Base-by-base conservation (phyloP, 2,888 invertebrate genomes). In the Stenotaenia linearis region DNA sequence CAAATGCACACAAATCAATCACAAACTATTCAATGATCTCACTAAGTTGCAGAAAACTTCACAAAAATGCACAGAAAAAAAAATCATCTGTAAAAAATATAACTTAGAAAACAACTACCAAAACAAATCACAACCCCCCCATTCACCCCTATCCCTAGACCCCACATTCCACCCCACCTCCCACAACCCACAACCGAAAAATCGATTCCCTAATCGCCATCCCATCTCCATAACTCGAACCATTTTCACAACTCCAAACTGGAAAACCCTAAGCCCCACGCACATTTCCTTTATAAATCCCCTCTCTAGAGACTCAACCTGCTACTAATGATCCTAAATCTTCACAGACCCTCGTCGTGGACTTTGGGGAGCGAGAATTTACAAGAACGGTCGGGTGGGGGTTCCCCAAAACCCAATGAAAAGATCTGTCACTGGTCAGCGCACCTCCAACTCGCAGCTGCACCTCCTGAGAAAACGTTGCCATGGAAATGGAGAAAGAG, bases 401-500 rank as follows among this genome's bases (percentile, higher is more conserved):
- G 12, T 23, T 69, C n/a, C 69, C 69, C 69, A 12, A 28, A 69
- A 25, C n/a, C 25, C 69, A 28, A 69, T 69, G 69, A 69, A 69
- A 69, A 69, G 69, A 69, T 69, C 28, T 69, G 69, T 69, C 15
- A 23, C 25, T 69, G 69, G 69, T 69, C 69, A 69, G 69, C 28
- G 69, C 69, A 69, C 69, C 69, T 69, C 61, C 69, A 28, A 69
- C 23, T 28, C 25, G 5, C 50, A 50, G 50, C 50, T 50, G 50
- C 50, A 50, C 69, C 69, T 61, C 56, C 69, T 69, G 69, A 69
- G 69, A 69, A 69, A 69, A 69, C 69, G 69, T 69, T 69, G 69
- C 69, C 69, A 28, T 69, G 28, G 69, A 69, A 25, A 69, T 28
- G 28, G 5, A 69, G 28, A 69, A 69, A 69, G 5, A 69, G 28